These are phyloP conservation scores for Ianthella basta DNA, from an alignment of 37 sponge, comb jelly and placozoan species.

Conservation along the genomic window DNA sequence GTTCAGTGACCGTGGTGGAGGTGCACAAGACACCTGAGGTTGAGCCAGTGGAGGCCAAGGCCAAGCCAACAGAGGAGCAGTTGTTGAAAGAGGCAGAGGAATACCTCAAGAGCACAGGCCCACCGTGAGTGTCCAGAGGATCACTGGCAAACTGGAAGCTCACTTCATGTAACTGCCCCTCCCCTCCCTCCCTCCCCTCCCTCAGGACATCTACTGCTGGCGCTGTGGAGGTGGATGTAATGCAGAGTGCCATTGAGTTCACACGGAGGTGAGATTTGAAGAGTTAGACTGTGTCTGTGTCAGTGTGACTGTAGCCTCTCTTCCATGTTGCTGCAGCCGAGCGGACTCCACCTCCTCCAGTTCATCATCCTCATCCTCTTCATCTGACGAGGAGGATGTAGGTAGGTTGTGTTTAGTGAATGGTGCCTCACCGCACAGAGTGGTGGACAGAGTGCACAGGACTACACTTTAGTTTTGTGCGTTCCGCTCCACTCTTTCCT, in stretches of 20 bases:
- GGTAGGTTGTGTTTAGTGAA: background rate
- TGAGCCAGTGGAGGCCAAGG: background rate
- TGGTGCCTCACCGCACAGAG: too few relatives aligned
- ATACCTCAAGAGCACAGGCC: slow-evolving; percentile 18
- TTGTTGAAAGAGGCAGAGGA: slow-evolving; percentile 23
- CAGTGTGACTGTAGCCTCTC: background rate
- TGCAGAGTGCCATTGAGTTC: background rate
- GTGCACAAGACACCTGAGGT: too few relatives aligned
- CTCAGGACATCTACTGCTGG: background rate
- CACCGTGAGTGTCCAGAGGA: background rate
- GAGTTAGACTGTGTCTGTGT: too few relatives aligned
- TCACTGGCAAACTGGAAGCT: too few relatives aligned
- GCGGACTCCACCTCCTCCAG: slow-evolving; percentile 12
- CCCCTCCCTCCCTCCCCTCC: background rate
- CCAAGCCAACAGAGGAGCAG: background rate
- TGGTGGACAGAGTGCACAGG: too few relatives aligned
- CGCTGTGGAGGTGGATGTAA: background rate
- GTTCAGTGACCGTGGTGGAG: too few relatives aligned
- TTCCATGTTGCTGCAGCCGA: background rate
- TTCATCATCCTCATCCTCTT: background rate
- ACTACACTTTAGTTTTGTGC: too few relatives aligned
- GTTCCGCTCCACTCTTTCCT: too few relatives aligned
- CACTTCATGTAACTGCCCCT: too few relatives aligned
- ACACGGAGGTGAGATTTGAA: background rate
- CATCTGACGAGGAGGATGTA: background rate